Evolutionary conservation across 2,888 invertebrate species (phyloP).

Genomic region (Phanerotoma sp.): DNA sequence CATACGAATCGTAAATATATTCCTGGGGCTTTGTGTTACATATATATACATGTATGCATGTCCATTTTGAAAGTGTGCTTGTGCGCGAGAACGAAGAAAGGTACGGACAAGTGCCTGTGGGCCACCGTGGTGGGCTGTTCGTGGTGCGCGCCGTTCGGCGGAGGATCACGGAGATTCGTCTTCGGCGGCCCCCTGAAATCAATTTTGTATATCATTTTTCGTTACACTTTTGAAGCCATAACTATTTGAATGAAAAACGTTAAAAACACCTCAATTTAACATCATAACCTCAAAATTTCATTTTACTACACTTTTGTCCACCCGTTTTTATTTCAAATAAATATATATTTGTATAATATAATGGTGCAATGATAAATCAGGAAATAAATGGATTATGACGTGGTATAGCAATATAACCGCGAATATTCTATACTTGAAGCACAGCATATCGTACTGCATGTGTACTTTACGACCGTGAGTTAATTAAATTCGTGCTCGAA

Average conservation of each 20-base stretch:
- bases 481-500: conserved; percentile 4
- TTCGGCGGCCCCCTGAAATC: conserved; percentile 7
- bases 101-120: conserved; percentile 29
- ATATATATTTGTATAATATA: neutral
- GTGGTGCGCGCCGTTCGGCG: conserved; percentile 27
- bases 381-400: conserved; percentile 1
- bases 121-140: conserved; percentile 28
- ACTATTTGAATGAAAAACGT: too few species aligned
- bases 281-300: too few species aligned
- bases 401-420: neutral
- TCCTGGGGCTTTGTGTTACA: neutral
- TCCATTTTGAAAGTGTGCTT: neutral
- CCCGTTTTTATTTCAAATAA: neutral
- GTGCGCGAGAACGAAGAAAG: conserved; percentile 5
- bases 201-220: too few species aligned
- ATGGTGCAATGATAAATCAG: conserved; percentile 1
- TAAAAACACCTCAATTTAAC: too few species aligned
- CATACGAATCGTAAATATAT: neutral
- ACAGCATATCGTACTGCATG: neutral
- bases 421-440: neutral
- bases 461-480: neutral
- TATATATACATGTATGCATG: neutral
- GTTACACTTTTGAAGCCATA: too few species aligned
- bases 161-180: conserved; percentile 17
- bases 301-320: too few species aligned